Conservation (phyloP, 2,113 vertebrate genomes). For the zebrafish (Danio rerio) region GRCz12tu NC_133200.1:33082001-33082500, state of each 20-base stretch:
- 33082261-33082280: neutral
- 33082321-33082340: neutral
- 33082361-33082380: neutral
- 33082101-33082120: no score
- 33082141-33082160: no score
- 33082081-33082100: no score
- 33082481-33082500: constrained; percentile 60
- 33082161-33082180: no score
- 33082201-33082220: no score
- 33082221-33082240: no score
- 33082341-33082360: neutral
- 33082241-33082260: neutral
- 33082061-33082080: no score
- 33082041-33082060: no score
- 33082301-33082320: neutral
- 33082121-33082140: no score
- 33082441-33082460: constrained; percentile 47
- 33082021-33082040: no score
- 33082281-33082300: neutral
- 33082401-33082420: constrained; percentile 12
- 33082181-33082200: no score
- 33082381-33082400: neutral
- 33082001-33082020: no score
- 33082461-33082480: constrained; percentile 50
- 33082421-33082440: constrained; percentile 18